Percentiles rank a stretch among this genome's conserved stretches.
Conservation (phyloP, 2,888 invertebrate genomes). For the Seira ritae region DNA sequence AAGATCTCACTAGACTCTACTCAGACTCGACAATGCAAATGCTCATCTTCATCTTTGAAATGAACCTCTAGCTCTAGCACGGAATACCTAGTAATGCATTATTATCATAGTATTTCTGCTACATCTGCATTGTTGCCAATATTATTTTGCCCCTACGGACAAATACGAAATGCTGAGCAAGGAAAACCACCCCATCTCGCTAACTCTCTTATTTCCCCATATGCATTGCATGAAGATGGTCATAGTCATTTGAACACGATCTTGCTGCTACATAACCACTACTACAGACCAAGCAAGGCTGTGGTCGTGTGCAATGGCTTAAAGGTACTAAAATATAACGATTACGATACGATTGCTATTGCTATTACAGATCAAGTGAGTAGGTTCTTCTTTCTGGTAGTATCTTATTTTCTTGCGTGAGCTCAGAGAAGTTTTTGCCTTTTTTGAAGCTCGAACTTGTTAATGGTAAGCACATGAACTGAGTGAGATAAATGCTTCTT, state of each 20-base stretch:
- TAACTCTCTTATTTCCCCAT: neutral
- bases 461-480: too few relatives aligned
- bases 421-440: too few relatives aligned
- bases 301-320: too few relatives aligned
- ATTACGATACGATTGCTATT: neutral
- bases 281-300: too few relatives aligned
- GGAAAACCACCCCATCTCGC: neutral
- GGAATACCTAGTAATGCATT: slow-evolving; percentile 18
- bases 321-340: neutral
- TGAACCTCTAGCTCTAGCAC: neutral
- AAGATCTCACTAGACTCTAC: neutral
- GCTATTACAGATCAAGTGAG: too few relatives aligned
- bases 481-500: too few relatives aligned
- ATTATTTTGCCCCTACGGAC: slow-evolving; percentile 12
- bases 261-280: too few relatives aligned
- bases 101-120: neutral
- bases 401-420: too few relatives aligned
- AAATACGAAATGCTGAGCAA: neutral
- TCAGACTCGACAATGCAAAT: neutral
- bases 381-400: too few relatives aligned
- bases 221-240: neutral
- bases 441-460: too few relatives aligned
- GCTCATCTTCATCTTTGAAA: neutral
- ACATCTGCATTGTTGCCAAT: neutral
- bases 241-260: neutral